Percentiles rank a stretch among this genome's conserved stretches.
phyloP scores from a whole-genome alignment of 2,888 invertebrate species.

The Lydus trimaculatus region DNA sequence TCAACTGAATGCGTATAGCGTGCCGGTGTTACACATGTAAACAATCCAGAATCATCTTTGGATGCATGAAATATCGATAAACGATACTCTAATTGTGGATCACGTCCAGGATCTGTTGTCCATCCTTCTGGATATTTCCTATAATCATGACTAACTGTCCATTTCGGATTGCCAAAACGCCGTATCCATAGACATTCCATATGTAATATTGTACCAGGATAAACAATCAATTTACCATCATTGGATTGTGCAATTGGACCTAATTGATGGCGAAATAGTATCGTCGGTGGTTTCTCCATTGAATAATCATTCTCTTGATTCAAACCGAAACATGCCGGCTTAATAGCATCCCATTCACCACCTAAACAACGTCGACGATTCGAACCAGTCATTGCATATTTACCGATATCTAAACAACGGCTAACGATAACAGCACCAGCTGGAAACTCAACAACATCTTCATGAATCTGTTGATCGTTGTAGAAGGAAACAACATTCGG shows the following conservation, averaged over 20 bases:
- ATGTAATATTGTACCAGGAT: slow-evolving; percentile 84
- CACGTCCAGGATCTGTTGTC: slow-evolving; percentile 81
- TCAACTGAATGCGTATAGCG: slow-evolving; percentile 82
- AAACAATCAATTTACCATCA: slow-evolving; percentile 84
- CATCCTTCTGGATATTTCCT: slow-evolving; percentile 81
- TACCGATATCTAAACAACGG: slow-evolving; percentile 86
- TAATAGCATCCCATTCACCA: slow-evolving; percentile 82
- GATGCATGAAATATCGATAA: slow-evolving; percentile 82
- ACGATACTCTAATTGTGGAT: slow-evolving; percentile 80
- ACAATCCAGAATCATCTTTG: slow-evolving; percentile 84
- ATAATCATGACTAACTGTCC: slow-evolving; percentile 77
- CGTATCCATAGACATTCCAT: slow-evolving; percentile 91
- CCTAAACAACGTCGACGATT: slow-evolving; percentile 75
- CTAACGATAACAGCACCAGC: slow-evolving; percentile 68
- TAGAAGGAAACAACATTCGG: slow-evolving; percentile 82
- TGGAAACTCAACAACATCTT: slow-evolving; percentile 79
- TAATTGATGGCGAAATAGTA: slow-evolving; percentile 80
- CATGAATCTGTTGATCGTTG: slow-evolving; percentile 79
- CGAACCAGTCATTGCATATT: slow-evolving; percentile 79
- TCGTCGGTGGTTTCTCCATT: slow-evolving; percentile 86
- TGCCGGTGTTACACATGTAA: slow-evolving; percentile 86
- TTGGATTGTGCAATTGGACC: slow-evolving; percentile 89
- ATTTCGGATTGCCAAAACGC: slow-evolving; percentile 84
- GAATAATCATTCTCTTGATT: slow-evolving; percentile 89
- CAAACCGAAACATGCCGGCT: slow-evolving; percentile 80